Conservation (phyloP, 2,888 invertebrate species). For the Drosophila kuntzei region DNA sequence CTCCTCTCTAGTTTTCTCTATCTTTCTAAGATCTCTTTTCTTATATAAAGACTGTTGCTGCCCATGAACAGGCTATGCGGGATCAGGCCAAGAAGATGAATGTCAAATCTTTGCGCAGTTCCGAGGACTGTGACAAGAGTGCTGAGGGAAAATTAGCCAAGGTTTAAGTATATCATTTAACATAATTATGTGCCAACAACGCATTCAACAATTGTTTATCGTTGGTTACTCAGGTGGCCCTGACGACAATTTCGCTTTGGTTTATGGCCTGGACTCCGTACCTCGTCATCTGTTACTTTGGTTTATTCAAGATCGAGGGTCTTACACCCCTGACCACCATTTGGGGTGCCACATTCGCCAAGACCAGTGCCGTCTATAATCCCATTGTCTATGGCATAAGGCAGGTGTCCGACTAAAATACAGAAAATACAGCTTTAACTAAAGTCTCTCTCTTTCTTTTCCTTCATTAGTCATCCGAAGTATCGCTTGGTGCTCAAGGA, state of each 20-base stretch:
- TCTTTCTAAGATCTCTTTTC: background rate
- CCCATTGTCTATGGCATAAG: constrained; percentile 96
- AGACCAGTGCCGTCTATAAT: constrained; percentile 95
- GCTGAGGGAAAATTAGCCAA: constrained; percentile 95
- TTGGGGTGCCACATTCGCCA: constrained; percentile 96
- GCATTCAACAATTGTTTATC: background rate
- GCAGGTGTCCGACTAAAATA: constrained; percentile 84
- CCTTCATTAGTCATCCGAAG: constrained; percentile 87
- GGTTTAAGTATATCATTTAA: constrained; percentile 16
- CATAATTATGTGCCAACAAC: background rate
- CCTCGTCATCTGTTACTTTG: constrained; percentile 92
- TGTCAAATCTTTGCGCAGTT: constrained; percentile 93
- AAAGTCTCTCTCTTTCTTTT: background rate
- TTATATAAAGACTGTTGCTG: constrained; percentile 55
- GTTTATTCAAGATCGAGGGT: constrained; percentile 90
- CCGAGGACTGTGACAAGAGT: constrained; percentile 91
- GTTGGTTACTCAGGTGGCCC: constrained; percentile 88
- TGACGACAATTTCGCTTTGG: constrained; percentile 96
- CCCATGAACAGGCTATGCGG: constrained; percentile 93
- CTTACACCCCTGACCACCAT: constrained; percentile 93
- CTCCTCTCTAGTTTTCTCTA: constrained; percentile 72
- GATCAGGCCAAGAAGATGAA: constrained; percentile 98
- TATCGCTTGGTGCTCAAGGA: constrained; percentile 88
- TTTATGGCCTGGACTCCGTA: constrained; percentile 97
- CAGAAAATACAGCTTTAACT: background rate